Evolutionary conservation across 2,888 invertebrate species (phyloP).

Genomic region (Lymantria dispar): DNA sequence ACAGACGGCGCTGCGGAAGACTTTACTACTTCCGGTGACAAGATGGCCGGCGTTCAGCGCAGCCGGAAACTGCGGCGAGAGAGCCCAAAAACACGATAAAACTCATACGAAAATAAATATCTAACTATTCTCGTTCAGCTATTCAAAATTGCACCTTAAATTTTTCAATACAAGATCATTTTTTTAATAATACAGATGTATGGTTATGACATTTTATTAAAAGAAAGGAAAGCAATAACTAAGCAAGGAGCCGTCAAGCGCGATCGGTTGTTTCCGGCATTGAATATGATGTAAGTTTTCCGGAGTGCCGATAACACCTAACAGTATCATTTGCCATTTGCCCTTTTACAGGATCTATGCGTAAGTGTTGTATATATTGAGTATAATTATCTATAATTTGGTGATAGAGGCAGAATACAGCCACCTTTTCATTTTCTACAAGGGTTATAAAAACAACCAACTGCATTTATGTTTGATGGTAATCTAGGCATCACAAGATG

Average conservation of each 20-base stretch:
- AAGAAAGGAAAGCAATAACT: constrained; percentile 52
- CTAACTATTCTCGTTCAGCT: constrained; percentile 1
- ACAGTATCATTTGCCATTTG: constrained; percentile 56
- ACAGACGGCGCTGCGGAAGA: constrained; percentile 73
- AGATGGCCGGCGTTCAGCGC: constrained; percentile 75
- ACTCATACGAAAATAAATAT: constrained; percentile 14
- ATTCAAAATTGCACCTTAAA: constrained; percentile 6
- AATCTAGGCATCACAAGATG: no score
- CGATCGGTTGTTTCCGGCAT: constrained; percentile 75
- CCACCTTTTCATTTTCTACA: no score
- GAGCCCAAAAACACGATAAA: constrained; percentile 62
- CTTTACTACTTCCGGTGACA: constrained; percentile 81
- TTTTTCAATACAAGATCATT: rapidly evolving
- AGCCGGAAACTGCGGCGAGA: constrained; percentile 70
- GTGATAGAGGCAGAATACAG: no score
- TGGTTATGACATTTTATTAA: constrained; percentile 17
- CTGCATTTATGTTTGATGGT: no score
- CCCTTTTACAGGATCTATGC: constrained; percentile 40
- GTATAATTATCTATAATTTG: no score
- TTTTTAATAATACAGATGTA: background rate
- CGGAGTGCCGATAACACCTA: constrained; percentile 66
- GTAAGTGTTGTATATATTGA: no score
- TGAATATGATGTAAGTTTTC: constrained; percentile 74
- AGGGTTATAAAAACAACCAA: no score
- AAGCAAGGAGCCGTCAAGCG: constrained; percentile 59